Evolutionary conservation across 2,113 vertebrate genomes (phyloP).

Genomic region (Bubo scandiacus): DNA sequence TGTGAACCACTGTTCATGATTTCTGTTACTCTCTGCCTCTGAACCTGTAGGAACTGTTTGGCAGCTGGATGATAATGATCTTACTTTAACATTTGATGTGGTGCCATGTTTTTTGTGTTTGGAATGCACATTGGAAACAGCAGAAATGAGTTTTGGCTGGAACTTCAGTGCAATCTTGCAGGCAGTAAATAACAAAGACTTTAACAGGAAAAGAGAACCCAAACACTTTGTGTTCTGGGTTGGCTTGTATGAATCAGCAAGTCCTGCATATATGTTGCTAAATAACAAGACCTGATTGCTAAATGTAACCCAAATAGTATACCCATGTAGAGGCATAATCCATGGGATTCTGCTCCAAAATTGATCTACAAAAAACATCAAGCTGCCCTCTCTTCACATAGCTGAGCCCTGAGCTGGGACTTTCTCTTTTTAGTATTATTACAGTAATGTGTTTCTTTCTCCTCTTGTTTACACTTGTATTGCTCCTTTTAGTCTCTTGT

Average conservation of each 20-base stretch:
- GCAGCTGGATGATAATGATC: conserved; percentile 41
- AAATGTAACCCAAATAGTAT: conserved; percentile 39
- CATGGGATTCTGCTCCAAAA: conserved; percentile 27
- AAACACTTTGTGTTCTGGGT: conserved; percentile 44
- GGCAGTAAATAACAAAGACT: conserved; percentile 59
- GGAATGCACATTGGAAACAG: conserved; percentile 51
- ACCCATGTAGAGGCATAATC: conserved; percentile 52
- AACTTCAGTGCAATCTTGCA: conserved; percentile 43
- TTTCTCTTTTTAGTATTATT: conserved; percentile 48
- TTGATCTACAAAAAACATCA: neutral
- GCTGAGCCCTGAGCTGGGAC: conserved; percentile 40
- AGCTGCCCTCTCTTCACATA: conserved; percentile 20
- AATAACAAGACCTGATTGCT: conserved; percentile 13
- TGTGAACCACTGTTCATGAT: neutral
- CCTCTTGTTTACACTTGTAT: conserved; percentile 39
- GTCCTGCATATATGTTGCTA: conserved; percentile 30
- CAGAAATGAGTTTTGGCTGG: conserved; percentile 50
- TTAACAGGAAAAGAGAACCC: conserved; percentile 58
- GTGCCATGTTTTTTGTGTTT: conserved; percentile 47
- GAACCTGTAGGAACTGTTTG: conserved; percentile 38
- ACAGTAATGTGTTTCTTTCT: conserved; percentile 12
- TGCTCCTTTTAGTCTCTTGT: conserved; percentile 34
- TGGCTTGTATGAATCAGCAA: conserved; percentile 60
- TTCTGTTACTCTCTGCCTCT: neutral
- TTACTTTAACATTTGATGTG: conserved; percentile 49